A percentile compares a stretch with the other conserved stretches of the same genome.
These are phyloP conservation scores for Cheumatopsyche charites DNA, from an alignment of 1,140 invertebrate species.

Conservation along the genomic window DNA sequence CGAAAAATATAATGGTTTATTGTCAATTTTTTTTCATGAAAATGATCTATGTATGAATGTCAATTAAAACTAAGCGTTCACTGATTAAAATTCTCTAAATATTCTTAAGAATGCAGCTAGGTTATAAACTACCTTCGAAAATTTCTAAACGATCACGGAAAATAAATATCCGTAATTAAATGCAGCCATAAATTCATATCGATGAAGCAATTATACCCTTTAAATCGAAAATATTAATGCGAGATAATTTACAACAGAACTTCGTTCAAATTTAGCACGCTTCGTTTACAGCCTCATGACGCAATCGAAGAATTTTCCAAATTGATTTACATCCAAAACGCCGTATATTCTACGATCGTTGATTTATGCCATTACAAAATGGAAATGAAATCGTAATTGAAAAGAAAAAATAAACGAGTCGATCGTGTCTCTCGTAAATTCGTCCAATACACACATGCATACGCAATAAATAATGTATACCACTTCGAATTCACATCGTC, in stretches of 20 bases:
- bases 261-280: not conserved
- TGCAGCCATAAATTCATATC: not conserved
- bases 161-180: conserved; percentile 16
- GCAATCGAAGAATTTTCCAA: conserved; percentile 6
- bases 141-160: not conserved
- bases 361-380: conserved; percentile 26
- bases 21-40: no score
- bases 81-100: not conserved
- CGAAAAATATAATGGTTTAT: no score
- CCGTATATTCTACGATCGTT: not conserved
- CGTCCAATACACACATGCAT: not conserved
- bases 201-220: not conserved
- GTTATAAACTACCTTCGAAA: not conserved
- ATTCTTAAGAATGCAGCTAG: no score
- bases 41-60: not conserved
- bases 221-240: conserved; percentile 7
- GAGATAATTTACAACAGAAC: not conserved
- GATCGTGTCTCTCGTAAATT: conserved; percentile 21
- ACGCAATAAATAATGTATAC: not conserved
- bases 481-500: conserved; percentile 16
- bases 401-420: conserved; percentile 20
- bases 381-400: conserved; percentile 27
- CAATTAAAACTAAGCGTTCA: not conserved
- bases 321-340: conserved; percentile 21
- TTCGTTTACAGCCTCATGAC: not conserved